Evolutionary conservation across 2,888 invertebrate species (phyloP).

Genomic region (Hemicrepidius hirtus): DNA sequence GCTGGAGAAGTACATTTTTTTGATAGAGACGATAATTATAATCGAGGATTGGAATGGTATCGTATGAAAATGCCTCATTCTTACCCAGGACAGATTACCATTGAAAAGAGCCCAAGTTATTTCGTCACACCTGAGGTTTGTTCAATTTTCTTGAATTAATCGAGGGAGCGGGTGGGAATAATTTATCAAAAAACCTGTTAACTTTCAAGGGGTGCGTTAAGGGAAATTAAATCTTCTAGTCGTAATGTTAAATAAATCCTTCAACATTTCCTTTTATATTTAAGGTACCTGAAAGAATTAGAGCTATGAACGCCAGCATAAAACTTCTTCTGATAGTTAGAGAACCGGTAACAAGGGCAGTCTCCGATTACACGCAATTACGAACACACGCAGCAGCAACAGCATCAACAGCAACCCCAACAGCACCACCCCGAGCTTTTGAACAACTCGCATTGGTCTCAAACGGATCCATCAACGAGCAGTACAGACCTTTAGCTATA

Average conservation of each 20-base stretch:
- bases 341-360: conserved; percentile 95
- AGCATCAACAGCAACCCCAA: conserved; percentile 75
- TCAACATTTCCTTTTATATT: no score
- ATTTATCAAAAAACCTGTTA: no score
- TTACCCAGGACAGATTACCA: conserved; percentile 92
- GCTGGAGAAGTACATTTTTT: conserved; percentile 98
- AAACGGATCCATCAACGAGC: conserved; percentile 89
- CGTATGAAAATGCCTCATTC: conserved; percentile 95
- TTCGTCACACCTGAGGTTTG: conserved; percentile 95
- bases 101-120: conserved; percentile 98
- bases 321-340: conserved; percentile 94
- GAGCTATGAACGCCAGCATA: conserved; percentile 94
- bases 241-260: no score
- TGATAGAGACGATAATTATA: conserved; percentile 95
- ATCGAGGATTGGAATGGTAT: conserved; percentile 96
- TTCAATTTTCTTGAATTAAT: conserved; percentile 38
- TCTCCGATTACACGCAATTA: conserved; percentile 97
- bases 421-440: conserved; percentile 77
- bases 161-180: no score
- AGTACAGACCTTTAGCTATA: conserved; percentile 88
- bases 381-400: conserved; percentile 88
- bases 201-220: no score
- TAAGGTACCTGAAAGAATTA: conserved; percentile 93
- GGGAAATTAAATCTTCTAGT: no score
- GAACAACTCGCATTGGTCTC: conserved; percentile 87